Evolutionary conservation across 1,140 invertebrate genomes (phyloP), one percentile per base, ranked within the genome.

Genomic region (Brevipalpus yothersi): DNA sequence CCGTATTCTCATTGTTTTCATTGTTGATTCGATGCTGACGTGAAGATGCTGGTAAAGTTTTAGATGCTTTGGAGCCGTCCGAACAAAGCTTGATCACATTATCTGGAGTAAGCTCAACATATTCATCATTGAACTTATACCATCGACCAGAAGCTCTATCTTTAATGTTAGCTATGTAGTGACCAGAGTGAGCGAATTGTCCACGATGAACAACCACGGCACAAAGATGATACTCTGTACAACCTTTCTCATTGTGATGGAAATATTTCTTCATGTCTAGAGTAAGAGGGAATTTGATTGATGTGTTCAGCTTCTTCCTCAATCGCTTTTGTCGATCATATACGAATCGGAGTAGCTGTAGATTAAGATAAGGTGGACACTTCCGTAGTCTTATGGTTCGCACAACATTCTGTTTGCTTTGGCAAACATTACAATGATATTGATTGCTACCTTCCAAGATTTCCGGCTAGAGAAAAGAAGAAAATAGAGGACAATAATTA

Each of bases 161-260:
- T 63, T 72, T 71, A 43, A 80, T 78, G 63, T 79, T 75, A 42
- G 78, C 77, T 63, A 80, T 76, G 65, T 82, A 83, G 69, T 83
- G 81, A n/a, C 81, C 81, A 53, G 78, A 80, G 65, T 80, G 76
- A 10, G 80, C 80, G 59, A 75, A 79, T 21, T 73, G 72, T 11
- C 81, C 81, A 67, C 77, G 75, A 64, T 82, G 81, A 60, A 80
- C 79, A 19, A 83, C 68, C 61, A 82, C 79, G 10, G 80, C 81
- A 43, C 72, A 75, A 40, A 83, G 70, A 65, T 77, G 74, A 64
- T 82, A 82, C 42, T 41, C 57, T 40, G 63, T 51, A n/a, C 31
- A 13, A 11, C 13, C 55, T 41, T 13, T 47, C 12, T 60, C 40
- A 39, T 21, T 54, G 23, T 60, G 10, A 39, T 53, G 40, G 7